Base-by-base conservation (phyloP, 30 jellyfish, hydroid and myxozoan genomes). In the Pseudorhiza aurosa region DNA sequence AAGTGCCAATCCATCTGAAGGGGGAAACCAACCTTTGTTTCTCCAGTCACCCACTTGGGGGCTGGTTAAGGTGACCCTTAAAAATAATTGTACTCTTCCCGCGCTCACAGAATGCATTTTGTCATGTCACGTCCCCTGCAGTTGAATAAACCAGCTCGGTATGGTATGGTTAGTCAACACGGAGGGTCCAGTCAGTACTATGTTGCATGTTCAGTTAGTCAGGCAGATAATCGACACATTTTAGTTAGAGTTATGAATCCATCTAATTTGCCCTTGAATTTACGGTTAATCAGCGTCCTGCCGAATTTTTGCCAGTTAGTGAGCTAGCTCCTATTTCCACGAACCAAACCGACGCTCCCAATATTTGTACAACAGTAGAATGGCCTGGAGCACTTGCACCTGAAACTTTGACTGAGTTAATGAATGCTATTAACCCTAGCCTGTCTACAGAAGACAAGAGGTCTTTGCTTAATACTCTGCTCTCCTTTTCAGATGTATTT, bases 141-240 rank as follows among this genome's bases (percentile, higher is more conserved):
- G 85, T 71, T 71, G 74, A 19, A 21, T 24, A 4, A 71, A 71
- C 15, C 73, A 53, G 71, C 85, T 71, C n/a, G n/a, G n/a, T n/a
- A n/a, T 71, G 85, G 71, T 71, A 71, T 71, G 72, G 58, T 71
- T 43, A 71, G 85, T 47, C 72, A 19, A 47, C 49, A n/a, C 24
- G 73, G 70, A 36, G 85, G 46, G 53, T 26, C 74, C 32, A 4
- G 35, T 32, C 3, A 21, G 37, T 71, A 45, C 46, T 43, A 43
- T 44, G 57, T 71, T 43, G 85, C 73, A 71, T 71, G 85, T 45
- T 4, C 73, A 47, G 73, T 71, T 51, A 71, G 57, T 47, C 85
- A 71, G 71, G 85, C 85, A 4, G 15, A 21, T 40, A 26, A 71
- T 47, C 33, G 74, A 40, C 55, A 71, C 8, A 21, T 71, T 45